Evolutionary conservation across 2,888 invertebrate species (phyloP).

Genomic region (Zeuzera pyrina): DNA sequence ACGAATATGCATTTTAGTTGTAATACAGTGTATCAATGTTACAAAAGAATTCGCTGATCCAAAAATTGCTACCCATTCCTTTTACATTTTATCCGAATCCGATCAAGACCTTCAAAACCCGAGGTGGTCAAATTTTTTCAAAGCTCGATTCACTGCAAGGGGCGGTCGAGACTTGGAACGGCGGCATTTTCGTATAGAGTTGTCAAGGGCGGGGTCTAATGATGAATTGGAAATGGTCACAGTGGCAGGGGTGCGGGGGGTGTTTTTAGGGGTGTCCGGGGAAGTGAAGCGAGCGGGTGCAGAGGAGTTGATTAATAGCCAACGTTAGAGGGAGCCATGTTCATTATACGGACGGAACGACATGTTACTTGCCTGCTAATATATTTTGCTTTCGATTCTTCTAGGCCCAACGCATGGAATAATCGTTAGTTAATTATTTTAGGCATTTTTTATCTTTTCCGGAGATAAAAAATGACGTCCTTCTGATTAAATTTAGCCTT

Average conservation of each 20-base stretch:
- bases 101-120: slow-evolving; percentile 20
- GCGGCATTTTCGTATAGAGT: slow-evolving; percentile 70
- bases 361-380: slow-evolving; percentile 67
- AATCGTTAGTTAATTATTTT: slow-evolving; percentile 64
- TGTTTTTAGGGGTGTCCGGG: slow-evolving; percentile 51
- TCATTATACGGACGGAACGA: slow-evolving; percentile 68
- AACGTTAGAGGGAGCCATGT: slow-evolving; percentile 66
- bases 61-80: slow-evolving; percentile 25
- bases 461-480: slow-evolving; percentile 48
- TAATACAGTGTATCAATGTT: too few species aligned
- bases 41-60: slow-evolving; percentile 47
- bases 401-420: slow-evolving; percentile 32
- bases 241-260: slow-evolving; percentile 55
- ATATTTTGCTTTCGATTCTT: slow-evolving; percentile 57
- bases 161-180: slow-evolving; percentile 37
- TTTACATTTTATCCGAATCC: slow-evolving; percentile 10
- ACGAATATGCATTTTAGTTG: too few species aligned
- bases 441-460: slow-evolving; percentile 61
- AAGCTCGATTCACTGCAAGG: slow-evolving; percentile 20
- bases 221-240: slow-evolving; percentile 71
- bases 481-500: too few species aligned
- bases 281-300: slow-evolving; percentile 35
- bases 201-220: slow-evolving; percentile 75
- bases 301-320: slow-evolving; percentile 61
- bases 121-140: slow-evolving; percentile 20